Conservation (phyloP, 2,113 vertebrate genomes). For the Promerops cafer region DNA sequence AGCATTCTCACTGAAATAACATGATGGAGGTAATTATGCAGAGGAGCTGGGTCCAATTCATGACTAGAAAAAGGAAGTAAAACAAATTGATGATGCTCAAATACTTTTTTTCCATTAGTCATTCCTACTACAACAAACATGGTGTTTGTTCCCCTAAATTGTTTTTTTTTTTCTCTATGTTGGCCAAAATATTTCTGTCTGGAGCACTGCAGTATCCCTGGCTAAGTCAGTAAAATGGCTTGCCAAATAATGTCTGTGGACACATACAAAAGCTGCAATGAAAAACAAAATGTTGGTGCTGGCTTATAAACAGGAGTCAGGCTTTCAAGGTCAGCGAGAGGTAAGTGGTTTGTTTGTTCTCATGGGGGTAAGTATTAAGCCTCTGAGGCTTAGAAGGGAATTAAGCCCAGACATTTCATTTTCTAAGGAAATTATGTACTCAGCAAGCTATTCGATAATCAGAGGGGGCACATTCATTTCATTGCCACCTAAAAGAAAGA, state of each 20-base stretch:
- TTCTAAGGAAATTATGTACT: neutral
- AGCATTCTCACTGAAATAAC: neutral
- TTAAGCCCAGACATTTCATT: slow-evolving; percentile 14
- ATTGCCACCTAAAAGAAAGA: neutral
- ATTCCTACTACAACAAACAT: neutral
- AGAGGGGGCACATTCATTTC: neutral
- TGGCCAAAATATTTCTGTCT: neutral
- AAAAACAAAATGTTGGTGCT: neutral
- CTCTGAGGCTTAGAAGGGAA: slow-evolving; percentile 3
- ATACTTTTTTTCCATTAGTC: neutral
- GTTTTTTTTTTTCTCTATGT: neutral
- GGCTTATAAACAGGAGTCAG: neutral
- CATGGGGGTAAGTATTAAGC: neutral
- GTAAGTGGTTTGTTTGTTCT: slow-evolving; percentile 13
- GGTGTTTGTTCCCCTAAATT: neutral
- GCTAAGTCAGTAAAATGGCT: neutral
- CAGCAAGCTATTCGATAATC: neutral
- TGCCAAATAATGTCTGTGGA: neutral
- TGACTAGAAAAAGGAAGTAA: neutral
- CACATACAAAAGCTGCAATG: neutral
- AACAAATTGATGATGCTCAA: neutral
- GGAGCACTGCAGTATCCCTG: neutral
- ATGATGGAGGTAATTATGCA: neutral
- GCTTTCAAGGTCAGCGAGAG: neutral
- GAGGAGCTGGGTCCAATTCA: neutral